phyloP scores from a whole-genome alignment of 2,797 vertebrate species.

The Champsocephalus gunnari region DNA sequence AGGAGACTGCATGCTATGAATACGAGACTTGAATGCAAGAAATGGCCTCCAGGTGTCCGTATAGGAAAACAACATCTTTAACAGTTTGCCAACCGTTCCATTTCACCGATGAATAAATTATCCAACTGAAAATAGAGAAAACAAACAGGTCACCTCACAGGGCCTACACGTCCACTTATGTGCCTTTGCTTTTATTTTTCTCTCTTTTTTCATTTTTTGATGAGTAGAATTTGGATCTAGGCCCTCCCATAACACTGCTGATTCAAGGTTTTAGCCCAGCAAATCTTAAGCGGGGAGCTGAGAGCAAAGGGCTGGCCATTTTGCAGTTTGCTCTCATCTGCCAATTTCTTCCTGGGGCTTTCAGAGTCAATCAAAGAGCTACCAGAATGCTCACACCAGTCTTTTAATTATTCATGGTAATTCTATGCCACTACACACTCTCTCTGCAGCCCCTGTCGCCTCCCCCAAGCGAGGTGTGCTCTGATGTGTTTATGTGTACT shows the following conservation, averaged over 20 bases:
- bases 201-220: conserved; percentile 48
- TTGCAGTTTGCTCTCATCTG: conserved; percentile 83
- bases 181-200: conserved; percentile 10
- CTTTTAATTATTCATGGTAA: conserved; percentile 86
- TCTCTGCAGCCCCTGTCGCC: conserved; percentile 73
- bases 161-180: conserved; percentile 41
- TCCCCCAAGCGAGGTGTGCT: conserved; percentile 78
- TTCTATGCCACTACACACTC: conserved; percentile 80
- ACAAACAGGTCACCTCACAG: conserved; percentile 24
- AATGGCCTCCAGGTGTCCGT: not conserved
- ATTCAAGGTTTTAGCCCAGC: conserved; percentile 80
- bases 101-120: conserved; percentile 32
- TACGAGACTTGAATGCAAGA: conserved; percentile 5
- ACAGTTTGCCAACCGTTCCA: conserved; percentile 31
- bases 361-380: conserved; percentile 85
- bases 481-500: conserved; percentile 81
- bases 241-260: conserved; percentile 72
- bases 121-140: conserved; percentile 28
- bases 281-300: conserved; percentile 75
- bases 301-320: conserved; percentile 83
- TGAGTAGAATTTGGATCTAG: conserved; percentile 67
- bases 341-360: conserved; percentile 82
- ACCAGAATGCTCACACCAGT: conserved; percentile 85
- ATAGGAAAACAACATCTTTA: conserved; percentile 30
- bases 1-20: conserved; percentile 20